Evolutionary conservation across 2,113 vertebrate species (phyloP).

Genomic region (Muntiacus reevesi): DNA sequence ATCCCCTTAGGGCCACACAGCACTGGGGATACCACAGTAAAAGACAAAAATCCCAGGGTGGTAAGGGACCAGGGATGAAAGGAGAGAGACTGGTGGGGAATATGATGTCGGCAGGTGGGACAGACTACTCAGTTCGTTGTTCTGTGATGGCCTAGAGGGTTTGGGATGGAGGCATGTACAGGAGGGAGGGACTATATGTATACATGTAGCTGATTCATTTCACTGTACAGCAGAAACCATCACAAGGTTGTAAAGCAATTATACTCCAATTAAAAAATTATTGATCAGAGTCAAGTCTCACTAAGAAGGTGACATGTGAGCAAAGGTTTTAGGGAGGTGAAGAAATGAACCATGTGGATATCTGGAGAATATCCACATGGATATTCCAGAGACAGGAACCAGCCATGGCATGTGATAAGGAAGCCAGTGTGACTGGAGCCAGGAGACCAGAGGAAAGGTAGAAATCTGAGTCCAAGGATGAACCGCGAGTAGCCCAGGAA

Average conservation of each 20-base stretch:
- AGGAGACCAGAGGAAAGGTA: not conserved
- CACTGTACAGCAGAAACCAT: not conserved
- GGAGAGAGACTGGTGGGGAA: not conserved
- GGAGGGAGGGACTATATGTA: not conserved
- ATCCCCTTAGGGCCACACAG: not conserved
- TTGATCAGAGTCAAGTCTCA: not conserved
- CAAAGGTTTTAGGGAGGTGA: not conserved
- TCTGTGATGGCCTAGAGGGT: not conserved
- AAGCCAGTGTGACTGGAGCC: not conserved
- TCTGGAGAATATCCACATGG: not conserved
- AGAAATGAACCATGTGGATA: not conserved
- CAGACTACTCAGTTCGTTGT: not conserved
- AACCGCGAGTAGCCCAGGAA: not conserved
- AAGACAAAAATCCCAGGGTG: not conserved
- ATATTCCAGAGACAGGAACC: not conserved
- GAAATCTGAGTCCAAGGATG: not conserved
- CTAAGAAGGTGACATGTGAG: not conserved
- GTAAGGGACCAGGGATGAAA: not conserved
- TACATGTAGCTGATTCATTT: not conserved
- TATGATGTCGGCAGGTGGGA: not conserved
- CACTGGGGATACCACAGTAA: not conserved
- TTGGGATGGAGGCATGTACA: not conserved
- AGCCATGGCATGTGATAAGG: rapidly evolving
- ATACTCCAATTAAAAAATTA: not conserved
- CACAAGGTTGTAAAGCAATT: not conserved